Evolutionary conservation across 1,140 invertebrate species (phyloP), one percentile per base, ranked within the genome.

Genomic region (Littorina saxatilis): DNA sequence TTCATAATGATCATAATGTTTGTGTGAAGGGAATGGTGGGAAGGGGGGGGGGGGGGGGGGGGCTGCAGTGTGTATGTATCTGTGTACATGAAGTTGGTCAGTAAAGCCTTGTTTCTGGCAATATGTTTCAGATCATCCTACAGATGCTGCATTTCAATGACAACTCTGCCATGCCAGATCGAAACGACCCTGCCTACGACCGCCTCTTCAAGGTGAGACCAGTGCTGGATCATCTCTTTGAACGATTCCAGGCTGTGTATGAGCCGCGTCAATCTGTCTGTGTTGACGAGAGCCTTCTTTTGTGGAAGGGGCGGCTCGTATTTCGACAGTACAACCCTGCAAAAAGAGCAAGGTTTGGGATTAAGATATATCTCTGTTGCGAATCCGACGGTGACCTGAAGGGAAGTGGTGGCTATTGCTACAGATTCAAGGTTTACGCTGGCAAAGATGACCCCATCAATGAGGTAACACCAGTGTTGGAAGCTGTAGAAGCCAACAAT

Each of bases 401-500:
- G 78, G 78, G 78, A 40, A 79, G 77, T 37, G 77, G 77, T 66
- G 77, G 77, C 32, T 79, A 79, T 50, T 79, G 77, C 61, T 79
- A 79, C 37, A 17, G 77, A 32, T 79, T 79, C 77, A 79, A 79
- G 61, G 77, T 79, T 27, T n/a, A n/a, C n/a, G n/a, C n/a, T n/a
- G n/a, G n/a, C n/a, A n/a, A n/a, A n/a, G n/a, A n/a, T n/a, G n/a
- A 17, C 32, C 35, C 52, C 77, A 35, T 50, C 52, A 37, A 79
- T 66, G 43, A n/a, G n/a, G 17, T 9, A 63, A 7, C 58, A 5
- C 78, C 78, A 39, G 78, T 80, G n/a, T 37, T 80, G 27, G 58
- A 61, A 35, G 17, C 66, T 37, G 66, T 63, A 29, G 58, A 29
- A 13, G 58, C 58, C 17, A 63, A 63, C 58, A 63, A 29, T 27